Evolutionary conservation across 2,888 invertebrate genomes (phyloP).

Genomic region (Tiliacea aurago): DNA sequence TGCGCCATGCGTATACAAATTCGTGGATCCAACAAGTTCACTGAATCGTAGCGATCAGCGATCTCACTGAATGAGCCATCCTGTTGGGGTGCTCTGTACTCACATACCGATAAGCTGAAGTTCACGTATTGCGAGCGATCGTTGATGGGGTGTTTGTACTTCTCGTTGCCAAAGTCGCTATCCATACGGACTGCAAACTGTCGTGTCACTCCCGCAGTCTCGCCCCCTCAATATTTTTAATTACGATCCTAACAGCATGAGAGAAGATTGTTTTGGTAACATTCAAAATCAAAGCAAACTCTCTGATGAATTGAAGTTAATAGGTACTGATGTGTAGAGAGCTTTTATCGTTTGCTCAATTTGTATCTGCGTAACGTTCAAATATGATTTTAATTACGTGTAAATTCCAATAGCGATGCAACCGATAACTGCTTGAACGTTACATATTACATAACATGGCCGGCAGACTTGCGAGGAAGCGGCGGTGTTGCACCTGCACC

Average conservation of each 20-base stretch:
- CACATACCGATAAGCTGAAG: neutral
- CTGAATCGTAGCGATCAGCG: constrained; percentile 30
- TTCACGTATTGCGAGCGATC: neutral
- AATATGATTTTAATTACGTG: constrained; percentile 2
- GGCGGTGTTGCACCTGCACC: constrained; percentile 30
- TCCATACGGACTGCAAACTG: neutral
- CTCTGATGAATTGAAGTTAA: neutral
- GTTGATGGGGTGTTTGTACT: constrained; percentile 17
- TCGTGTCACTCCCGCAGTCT: neutral
- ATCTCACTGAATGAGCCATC: constrained; percentile 4
- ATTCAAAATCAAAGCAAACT: neutral
- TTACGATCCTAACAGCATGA: neutral
- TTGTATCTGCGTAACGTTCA: constrained; percentile 8
- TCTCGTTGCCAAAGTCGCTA: constrained; percentile 26
- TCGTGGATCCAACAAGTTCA: constrained; percentile 38
- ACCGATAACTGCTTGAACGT: constrained; percentile 15
- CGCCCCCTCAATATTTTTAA: neutral
- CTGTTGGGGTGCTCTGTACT: constrained; percentile 1
- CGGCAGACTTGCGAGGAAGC: constrained; percentile 35
- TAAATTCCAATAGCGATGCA: constrained; percentile 10
- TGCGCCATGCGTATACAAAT: constrained; percentile 33
- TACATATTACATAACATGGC: constrained; percentile 38
- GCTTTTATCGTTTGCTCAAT: constrained; percentile 4
- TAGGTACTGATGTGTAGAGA: neutral
- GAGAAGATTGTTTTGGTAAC: neutral